Conservation (phyloP, 2,888 invertebrate genomes). For the Thecophora atra region DNA sequence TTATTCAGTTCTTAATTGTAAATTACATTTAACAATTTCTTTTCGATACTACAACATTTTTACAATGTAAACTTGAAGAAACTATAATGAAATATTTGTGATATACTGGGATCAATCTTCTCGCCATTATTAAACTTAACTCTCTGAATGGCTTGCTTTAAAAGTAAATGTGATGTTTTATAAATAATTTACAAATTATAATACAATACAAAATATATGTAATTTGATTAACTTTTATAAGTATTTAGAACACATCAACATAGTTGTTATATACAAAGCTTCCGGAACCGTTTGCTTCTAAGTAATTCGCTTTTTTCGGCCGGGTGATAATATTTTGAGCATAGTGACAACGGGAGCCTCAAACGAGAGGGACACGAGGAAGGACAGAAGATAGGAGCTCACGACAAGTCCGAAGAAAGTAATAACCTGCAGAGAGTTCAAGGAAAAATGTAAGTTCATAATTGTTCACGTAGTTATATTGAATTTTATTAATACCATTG, state of each 20-base stretch:
- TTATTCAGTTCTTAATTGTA: neutral
- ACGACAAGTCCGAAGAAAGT: constrained; percentile 85
- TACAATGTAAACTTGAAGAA: neutral
- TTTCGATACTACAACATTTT: neutral
- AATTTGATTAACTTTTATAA: no score
- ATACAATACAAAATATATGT: neutral
- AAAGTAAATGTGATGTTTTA: constrained; percentile 32
- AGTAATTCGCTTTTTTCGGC: constrained; percentile 66
- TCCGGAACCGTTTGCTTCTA: constrained; percentile 39
- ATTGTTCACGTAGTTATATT: constrained; percentile 23
- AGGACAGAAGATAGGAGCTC: constrained; percentile 79
- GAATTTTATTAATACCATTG: constrained; percentile 71
- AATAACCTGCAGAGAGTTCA: constrained; percentile 70
- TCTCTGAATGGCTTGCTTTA: constrained; percentile 7
- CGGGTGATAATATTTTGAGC: constrained; percentile 76
- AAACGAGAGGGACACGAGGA: constrained; percentile 81
- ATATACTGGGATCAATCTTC: neutral
- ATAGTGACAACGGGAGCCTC: constrained; percentile 87
- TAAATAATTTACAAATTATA: constrained; percentile 19
- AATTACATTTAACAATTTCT: neutral
- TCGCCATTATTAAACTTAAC: neutral
- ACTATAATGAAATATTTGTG: neutral
- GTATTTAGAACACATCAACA: constrained; percentile 4
- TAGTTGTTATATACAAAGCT: neutral
- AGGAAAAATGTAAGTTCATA: constrained; percentile 10